phyloP scores from a whole-genome alignment of 1,140 invertebrate species.

The Heliconius himera region DNA sequence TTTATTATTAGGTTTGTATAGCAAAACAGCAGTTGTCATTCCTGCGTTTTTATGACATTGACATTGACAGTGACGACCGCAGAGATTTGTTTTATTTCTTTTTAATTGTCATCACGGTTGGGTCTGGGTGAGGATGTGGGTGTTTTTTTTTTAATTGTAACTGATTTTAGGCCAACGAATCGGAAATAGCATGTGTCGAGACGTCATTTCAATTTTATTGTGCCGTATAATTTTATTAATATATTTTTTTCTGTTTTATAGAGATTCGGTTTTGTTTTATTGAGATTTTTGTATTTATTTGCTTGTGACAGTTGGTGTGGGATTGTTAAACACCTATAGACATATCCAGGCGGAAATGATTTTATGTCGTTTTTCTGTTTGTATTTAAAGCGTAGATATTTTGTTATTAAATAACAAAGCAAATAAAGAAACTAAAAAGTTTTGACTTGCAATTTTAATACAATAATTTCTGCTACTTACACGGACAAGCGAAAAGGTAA shows the following conservation, averaged over 20 bases:
- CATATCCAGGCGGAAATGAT: neutral
- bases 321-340: neutral
- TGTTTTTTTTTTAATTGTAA: constrained; percentile 59
- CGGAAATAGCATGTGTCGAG: constrained; percentile 78
- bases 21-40: constrained; percentile 69
- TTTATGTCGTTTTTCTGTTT: neutral
- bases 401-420: too few relatives aligned
- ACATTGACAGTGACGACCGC: constrained; percentile 44
- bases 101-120: constrained; percentile 72
- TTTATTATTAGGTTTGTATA: neutral
- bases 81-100: constrained; percentile 80
- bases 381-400: too few relatives aligned
- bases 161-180: constrained; percentile 67
- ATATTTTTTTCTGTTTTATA: constrained; percentile 29
- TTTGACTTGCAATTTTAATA: too few relatives aligned
- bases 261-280: constrained; percentile 31
- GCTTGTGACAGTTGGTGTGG: neutral
- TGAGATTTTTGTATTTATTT: constrained; percentile 28
- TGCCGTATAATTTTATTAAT: constrained; percentile 44
- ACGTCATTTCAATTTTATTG: constrained; percentile 75
- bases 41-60: constrained; percentile 60
- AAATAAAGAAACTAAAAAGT: too few relatives aligned
- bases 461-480: too few relatives aligned
- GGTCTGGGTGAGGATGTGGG: constrained; percentile 53
- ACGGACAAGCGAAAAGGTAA: too few relatives aligned